Evolutionary conservation across 2,888 invertebrate genomes (phyloP).

Genomic region (Troilus luridus): DNA sequence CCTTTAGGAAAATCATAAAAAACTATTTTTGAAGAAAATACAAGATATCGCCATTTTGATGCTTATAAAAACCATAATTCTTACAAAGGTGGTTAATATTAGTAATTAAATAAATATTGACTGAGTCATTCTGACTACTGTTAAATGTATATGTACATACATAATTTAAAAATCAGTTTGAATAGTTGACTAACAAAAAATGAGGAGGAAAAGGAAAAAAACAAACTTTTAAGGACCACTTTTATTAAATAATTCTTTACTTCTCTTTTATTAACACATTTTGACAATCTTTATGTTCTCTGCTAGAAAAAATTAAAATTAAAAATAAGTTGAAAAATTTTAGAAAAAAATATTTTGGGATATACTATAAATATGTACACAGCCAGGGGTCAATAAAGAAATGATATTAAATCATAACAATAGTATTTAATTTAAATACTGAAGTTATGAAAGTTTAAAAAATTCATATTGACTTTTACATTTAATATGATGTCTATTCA

Average conservation of each 20-base stretch:
- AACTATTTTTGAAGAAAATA: too few species aligned
- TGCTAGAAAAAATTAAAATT: neutral
- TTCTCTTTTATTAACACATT: neutral
- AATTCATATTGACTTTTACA: neutral
- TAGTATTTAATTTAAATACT: slow-evolving; percentile 49
- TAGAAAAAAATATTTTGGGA: neutral
- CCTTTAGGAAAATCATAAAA: too few species aligned
- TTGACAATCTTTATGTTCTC: neutral
- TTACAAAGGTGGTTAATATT: too few species aligned
- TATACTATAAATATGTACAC: slow-evolving; percentile 20
- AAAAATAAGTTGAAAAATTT: neutral
- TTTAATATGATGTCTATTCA: neutral
- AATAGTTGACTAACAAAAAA: too few species aligned
- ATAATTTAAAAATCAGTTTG: too few species aligned
- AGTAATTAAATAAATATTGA: too few species aligned
- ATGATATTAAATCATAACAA: slow-evolving; percentile 15
- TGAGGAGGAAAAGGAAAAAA: neutral
- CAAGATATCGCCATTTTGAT: too few species aligned
- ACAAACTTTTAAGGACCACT: neutral
- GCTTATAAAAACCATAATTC: too few species aligned
- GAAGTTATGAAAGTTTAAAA: neutral
- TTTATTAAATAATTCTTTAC: slow-evolving; percentile 18
- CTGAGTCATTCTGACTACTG: too few species aligned
- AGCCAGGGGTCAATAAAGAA: neutral
- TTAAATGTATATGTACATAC: too few species aligned